These are phyloP conservation scores for Polyommatus iphigenia DNA, from an alignment of 2,888 invertebrate species.

Conservation along the genomic window DNA sequence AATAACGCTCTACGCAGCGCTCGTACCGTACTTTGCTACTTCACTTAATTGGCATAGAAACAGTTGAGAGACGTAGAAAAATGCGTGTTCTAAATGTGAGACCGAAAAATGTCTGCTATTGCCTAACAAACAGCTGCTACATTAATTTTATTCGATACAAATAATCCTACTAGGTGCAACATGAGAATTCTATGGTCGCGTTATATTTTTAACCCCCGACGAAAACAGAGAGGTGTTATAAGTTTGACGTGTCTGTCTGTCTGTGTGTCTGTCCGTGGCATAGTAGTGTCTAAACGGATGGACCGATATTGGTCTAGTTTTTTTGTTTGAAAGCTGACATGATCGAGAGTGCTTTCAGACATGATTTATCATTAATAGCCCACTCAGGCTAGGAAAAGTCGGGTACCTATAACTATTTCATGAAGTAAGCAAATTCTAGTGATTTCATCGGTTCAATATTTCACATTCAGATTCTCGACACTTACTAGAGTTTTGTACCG, in stretches of 20 bases:
- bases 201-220: slow-evolving; percentile 37
- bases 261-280: background rate
- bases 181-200: slow-evolving; percentile 63
- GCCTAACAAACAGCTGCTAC: slow-evolving; percentile 23
- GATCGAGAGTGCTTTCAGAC: too few species aligned
- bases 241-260: background rate
- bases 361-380: background rate
- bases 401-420: too few species aligned
- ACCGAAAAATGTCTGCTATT: background rate
- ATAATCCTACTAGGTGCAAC: slow-evolving; percentile 36
- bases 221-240: background rate
- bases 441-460: too few species aligned
- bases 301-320: background rate
- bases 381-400: too few species aligned
- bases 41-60: slow-evolving; percentile 17
- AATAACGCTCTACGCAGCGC: background rate
- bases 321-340: too few species aligned
- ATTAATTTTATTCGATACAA: slow-evolving; percentile 36
- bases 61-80: slow-evolving; percentile 9
- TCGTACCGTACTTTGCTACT: background rate
- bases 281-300: too few species aligned
- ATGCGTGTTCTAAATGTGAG: slow-evolving; percentile 4
- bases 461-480: too few species aligned
- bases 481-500: too few species aligned
- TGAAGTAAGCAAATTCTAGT: background rate